A percentile compares a stretch with the other conserved stretches of the same genome.
phyloP scores from a whole-genome alignment of 2,113 vertebrate genomes.

The Lophura nycthemera region DNA sequence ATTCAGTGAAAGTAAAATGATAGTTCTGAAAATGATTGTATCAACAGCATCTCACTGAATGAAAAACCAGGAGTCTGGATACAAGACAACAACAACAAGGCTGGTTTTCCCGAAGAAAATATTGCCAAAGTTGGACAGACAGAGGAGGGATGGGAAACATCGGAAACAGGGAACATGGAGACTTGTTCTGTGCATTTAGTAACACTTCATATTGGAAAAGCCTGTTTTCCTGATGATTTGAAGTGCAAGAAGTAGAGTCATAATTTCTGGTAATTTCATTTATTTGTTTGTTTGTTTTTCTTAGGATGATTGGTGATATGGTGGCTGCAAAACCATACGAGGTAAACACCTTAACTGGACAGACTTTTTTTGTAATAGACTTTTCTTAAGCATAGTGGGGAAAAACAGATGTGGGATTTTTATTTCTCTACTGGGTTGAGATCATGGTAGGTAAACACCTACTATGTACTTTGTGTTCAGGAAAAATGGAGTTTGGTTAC shows the following conservation, averaged over 20 bases:
- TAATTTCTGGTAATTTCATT: not conserved
- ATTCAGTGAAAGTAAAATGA: not conserved
- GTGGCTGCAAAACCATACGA: slow-evolving; percentile 79
- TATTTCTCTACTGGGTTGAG: not conserved
- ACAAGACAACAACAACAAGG: not conserved
- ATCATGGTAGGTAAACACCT: not conserved
- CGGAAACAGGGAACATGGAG: not conserved
- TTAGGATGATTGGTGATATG: slow-evolving; percentile 81
- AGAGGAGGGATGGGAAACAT: not conserved
- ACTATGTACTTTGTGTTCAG: not conserved
- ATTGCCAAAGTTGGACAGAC: not conserved
- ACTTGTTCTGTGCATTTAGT: not conserved
- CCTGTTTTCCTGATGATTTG: not conserved
- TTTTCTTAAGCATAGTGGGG: not conserved
- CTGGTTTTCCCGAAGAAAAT: not conserved
- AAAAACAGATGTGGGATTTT: not conserved
- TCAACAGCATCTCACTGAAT: not conserved
- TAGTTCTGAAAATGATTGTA: not conserved
- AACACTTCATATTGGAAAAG: not conserved
- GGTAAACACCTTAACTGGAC: slow-evolving; percentile 61
- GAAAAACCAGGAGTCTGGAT: not conserved
- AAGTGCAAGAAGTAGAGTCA: not conserved
- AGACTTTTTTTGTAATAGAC: not conserved
- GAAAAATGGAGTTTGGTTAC: not conserved
- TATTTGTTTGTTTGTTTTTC: not conserved